Percentiles rank a stretch among this genome's conserved stretches.
Evolutionary conservation across 2,113 vertebrate species (phyloP).

Genomic region (Eurypyga helias): DNA sequence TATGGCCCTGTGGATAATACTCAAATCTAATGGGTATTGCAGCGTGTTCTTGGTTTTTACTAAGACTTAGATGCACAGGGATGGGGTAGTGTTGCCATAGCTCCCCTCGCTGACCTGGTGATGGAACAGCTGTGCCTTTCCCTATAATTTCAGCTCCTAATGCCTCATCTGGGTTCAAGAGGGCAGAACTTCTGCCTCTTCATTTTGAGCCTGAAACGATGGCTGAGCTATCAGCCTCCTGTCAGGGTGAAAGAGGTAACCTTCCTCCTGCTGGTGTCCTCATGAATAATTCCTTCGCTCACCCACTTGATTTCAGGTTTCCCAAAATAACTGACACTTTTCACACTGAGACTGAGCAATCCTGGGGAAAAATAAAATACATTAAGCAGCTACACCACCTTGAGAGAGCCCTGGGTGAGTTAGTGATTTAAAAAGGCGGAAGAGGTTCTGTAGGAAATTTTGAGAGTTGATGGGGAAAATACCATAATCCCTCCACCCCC

Average conservation of each 20-base stretch:
- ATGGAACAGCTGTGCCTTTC: not conserved
- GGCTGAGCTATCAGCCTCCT: not conserved
- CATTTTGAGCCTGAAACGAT: not conserved
- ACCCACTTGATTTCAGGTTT: conserved; percentile 39
- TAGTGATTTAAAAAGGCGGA: not conserved
- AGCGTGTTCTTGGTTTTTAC: not conserved
- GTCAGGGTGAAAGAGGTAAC: conserved; percentile 17
- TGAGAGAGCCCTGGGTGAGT: not conserved
- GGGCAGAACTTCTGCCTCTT: conserved; percentile 29
- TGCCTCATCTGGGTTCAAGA: not conserved
- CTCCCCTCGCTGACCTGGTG: not conserved
- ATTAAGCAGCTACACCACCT: not conserved
- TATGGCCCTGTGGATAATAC: too few relatives aligned
- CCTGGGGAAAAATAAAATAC: conserved; percentile 7
- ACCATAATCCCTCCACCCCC: not conserved
- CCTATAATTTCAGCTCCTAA: not conserved
- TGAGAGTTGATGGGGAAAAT: not conserved
- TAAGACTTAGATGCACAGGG: not conserved
- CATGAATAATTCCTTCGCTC: conserved; percentile 12
- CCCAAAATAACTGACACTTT: conserved; percentile 40
- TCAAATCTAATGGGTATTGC: not conserved
- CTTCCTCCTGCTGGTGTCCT: not conserved
- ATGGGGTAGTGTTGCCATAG: not conserved
- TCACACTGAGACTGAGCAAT: not conserved
- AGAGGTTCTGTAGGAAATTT: not conserved